phyloP scores from a whole-genome alignment of 2,797 vertebrate genomes.

The Toxotes lorentzi region DNA sequence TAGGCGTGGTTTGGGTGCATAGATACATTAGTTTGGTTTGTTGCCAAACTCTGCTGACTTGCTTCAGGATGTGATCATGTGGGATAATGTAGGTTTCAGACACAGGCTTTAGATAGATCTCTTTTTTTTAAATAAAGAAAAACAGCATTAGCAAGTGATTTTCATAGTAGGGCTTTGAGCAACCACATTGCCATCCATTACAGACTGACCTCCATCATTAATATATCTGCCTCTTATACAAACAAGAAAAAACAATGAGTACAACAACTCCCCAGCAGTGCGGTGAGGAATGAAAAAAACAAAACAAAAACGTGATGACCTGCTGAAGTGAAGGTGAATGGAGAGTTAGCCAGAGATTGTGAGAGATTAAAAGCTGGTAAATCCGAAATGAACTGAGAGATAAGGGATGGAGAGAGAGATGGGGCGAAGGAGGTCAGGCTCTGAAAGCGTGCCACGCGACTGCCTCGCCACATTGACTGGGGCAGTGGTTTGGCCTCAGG shows the following conservation, averaged over 20 bases:
- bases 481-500: slow-evolving; percentile 35
- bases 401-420: slow-evolving; percentile 42
- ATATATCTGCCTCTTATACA: slow-evolving; percentile 41
- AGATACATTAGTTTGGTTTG: too few species aligned
- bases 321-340: slow-evolving; percentile 52
- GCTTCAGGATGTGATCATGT: not conserved
- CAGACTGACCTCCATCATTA: slow-evolving; percentile 46
- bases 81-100: slow-evolving; percentile 27
- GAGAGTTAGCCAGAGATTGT: slow-evolving; percentile 58
- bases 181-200: slow-evolving; percentile 38
- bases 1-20: slow-evolving; percentile 2
- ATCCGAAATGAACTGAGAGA: slow-evolving; percentile 74
- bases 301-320: slow-evolving; percentile 37
- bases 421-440: slow-evolving; percentile 60
- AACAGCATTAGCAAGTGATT: slow-evolving; percentile 41
- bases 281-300: slow-evolving; percentile 19
- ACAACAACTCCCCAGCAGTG: slow-evolving; percentile 4
- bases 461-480: slow-evolving; percentile 47
- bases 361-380: slow-evolving; percentile 71
- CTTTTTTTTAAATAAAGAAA: too few species aligned
- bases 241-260: slow-evolving; percentile 4
- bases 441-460: slow-evolving; percentile 61
- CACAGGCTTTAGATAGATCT: slow-evolving; percentile 13
- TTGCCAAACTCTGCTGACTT: not conserved
- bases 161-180: slow-evolving; percentile 41